phyloP scores from a whole-genome alignment of 1,140 invertebrate genomes.

The Drosophila ercepeae region DNA sequence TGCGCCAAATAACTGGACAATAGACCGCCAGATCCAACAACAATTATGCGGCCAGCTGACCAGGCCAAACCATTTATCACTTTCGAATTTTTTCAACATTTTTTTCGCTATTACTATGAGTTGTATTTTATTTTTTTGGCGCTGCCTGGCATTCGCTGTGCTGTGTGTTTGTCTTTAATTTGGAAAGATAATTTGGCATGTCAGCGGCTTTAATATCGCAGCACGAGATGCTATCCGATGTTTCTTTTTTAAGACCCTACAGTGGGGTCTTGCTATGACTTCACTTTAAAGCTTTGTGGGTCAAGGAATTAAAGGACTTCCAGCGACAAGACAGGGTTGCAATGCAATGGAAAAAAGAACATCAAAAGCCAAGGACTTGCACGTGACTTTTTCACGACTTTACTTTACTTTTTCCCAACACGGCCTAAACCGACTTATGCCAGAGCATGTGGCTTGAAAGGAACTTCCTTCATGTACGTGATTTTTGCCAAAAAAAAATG shows the following conservation, averaged over 20 bases:
- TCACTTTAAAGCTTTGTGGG: constrained; percentile 2
- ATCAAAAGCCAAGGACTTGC: constrained; percentile 29
- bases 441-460: constrained; percentile 26
- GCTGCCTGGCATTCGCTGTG: constrained; percentile 15
- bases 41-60: constrained; percentile 52
- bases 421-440: constrained; percentile 40
- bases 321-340: constrained; percentile 3
- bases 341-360: constrained; percentile 10
- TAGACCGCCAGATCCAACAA: constrained; percentile 36
- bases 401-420: constrained; percentile 13
- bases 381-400: constrained; percentile 51
- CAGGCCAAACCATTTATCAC: constrained; percentile 75
- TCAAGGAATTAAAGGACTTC: constrained; percentile 4
- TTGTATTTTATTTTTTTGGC: constrained; percentile 16
- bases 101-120: constrained; percentile 14
- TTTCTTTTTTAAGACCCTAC: too few relatives aligned
- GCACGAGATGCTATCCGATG: constrained; percentile 31
- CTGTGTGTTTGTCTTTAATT: constrained; percentile 62
- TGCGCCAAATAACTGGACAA: constrained; percentile 67
- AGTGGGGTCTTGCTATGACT: not conserved
- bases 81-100: constrained; percentile 51
- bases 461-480: constrained; percentile 49
- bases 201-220: constrained; percentile 54
- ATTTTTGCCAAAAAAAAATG: constrained; percentile 56
- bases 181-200: constrained; percentile 58